phyloP scores from a whole-genome alignment of 64 coral and sea anemone species.

The Hydrozoanthus tunicans region DNA sequence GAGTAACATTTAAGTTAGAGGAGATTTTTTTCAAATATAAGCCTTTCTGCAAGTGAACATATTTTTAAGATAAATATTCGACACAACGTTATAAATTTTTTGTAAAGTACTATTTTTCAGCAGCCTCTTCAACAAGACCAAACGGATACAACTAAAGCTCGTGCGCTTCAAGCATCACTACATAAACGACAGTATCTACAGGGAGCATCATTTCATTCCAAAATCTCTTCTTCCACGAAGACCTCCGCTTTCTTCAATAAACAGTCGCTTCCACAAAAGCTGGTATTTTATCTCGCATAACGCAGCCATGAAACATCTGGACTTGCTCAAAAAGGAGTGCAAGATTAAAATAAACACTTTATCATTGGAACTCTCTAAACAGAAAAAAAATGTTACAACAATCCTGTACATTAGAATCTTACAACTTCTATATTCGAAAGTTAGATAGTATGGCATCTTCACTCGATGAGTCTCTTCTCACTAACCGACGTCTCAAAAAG shows the following conservation, averaged over 20 bases:
- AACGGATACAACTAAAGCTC: slow-evolving; percentile 27
- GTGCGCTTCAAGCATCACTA: slow-evolving; percentile 11
- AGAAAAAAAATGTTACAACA: background rate
- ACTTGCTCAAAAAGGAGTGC: slow-evolving; percentile 13
- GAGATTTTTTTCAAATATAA: too few species aligned
- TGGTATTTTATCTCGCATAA: slow-evolving; percentile 2
- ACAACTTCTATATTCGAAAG: background rate
- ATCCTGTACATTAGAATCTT: background rate
- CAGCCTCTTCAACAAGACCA: slow-evolving; percentile 15
- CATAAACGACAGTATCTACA: background rate
- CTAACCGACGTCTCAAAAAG: slow-evolving; percentile 6
- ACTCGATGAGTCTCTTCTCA: slow-evolving; percentile 32
- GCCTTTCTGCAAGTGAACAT: too few species aligned
- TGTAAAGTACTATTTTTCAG: background rate
- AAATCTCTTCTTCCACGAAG: slow-evolving; percentile 5
- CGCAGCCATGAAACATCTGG: slow-evolving; percentile 3
- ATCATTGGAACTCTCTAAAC: background rate
- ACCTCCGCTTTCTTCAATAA: background rate
- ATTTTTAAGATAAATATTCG: too few species aligned
- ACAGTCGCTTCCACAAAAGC: background rate
- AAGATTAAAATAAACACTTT: slow-evolving; percentile 1
- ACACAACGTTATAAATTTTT: too few species aligned
- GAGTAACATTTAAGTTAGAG: too few species aligned
- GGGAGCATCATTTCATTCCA: slow-evolving; percentile 30
- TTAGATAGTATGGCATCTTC: too few species aligned